These are phyloP conservation scores for Oncorhynchus masou DNA, from an alignment of 2,113 vertebrate species.

Conservation along the genomic window DNA sequence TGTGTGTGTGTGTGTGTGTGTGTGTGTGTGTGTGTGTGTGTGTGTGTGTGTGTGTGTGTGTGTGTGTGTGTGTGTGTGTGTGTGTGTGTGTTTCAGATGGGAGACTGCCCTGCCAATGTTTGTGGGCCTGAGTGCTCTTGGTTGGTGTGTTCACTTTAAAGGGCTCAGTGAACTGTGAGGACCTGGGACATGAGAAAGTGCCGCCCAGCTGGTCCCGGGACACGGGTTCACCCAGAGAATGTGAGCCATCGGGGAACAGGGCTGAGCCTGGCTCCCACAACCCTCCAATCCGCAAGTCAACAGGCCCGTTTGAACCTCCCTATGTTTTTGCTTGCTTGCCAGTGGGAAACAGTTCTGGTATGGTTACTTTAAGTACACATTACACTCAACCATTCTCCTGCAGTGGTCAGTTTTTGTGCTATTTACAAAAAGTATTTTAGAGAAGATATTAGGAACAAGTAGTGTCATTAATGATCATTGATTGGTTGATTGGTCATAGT, in stretches of 20 bases:
- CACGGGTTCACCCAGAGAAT: constrained; percentile 71
- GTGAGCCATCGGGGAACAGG: constrained; percentile 63
- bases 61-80: neutral
- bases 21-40: neutral
- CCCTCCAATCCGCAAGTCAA: constrained; percentile 40
- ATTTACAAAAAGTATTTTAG: neutral
- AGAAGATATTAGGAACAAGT: neutral
- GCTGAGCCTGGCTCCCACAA: constrained; percentile 62
- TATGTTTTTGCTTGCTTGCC: constrained; percentile 7
- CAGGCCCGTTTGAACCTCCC: constrained; percentile 13
- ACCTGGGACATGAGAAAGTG: constrained; percentile 74
- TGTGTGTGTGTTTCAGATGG: constrained; percentile 7
- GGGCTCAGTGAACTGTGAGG: constrained; percentile 78
- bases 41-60: constrained; percentile 38
- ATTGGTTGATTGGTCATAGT: neutral
- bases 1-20: constrained; percentile 48
- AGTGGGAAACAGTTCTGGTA: constrained; percentile 24
- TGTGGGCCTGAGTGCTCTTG: constrained; percentile 61
- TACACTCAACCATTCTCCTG: constrained; percentile 14
- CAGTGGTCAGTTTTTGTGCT: no score
- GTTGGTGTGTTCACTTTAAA: constrained; percentile 75
- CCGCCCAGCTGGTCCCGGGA: constrained; percentile 70
- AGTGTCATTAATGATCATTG: neutral
- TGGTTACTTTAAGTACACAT: constrained; percentile 17
- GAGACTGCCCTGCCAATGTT: constrained; percentile 64